Evolutionary conservation across 2,797 vertebrate species (phyloP), one percentile per base, ranked within the genome.

Genomic region (Trichosurus vulpecula): DNA sequence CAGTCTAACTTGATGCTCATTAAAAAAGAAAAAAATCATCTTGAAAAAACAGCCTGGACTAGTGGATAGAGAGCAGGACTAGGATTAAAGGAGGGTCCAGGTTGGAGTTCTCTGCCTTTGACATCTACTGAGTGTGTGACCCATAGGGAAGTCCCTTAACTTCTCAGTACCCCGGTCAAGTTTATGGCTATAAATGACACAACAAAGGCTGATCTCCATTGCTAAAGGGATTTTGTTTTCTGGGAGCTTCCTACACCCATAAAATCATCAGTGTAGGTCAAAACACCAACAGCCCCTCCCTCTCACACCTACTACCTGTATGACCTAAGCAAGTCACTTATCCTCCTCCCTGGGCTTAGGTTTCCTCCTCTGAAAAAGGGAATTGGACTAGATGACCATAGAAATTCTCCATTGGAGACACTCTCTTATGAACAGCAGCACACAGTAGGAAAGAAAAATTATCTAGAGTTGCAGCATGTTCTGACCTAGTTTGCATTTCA

Each of bases 401-500:
- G 74, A 47, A 6, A 3, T 47, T 81, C 8, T 81, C 9, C 87
- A 74, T 54, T 90, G 92, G 52, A 94, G 25, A 29, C 3, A 55
- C 27, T 96, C 95, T 96, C 91, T 92, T 66, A 47, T 92, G 94
- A 92, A 81, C 81, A 53, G 56, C 11, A 54, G 27, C 92, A 90
- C 2, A 35, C 92, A 92, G 57, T 12, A 12, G 35, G 94, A 95
- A 3, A 92, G 89, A 87, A 94, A 94, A 95, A 92, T 2, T 91
- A 19, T 57, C 19, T 35, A 56, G 19, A 91, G 30, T 90, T 66
- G 93, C 90, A 92, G 52, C 54, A 52, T 47, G 91, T 92, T 89
- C 31, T 96, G 93, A n/a, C 29, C 35, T 56, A 57, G 96, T 93
- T 61, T 54, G 57, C 0, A 92, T 96, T 90, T 51, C 27, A 51